phyloP scores from a whole-genome alignment of 1,140 invertebrate species.

The Rhynchophorus ferrugineus region DNA sequence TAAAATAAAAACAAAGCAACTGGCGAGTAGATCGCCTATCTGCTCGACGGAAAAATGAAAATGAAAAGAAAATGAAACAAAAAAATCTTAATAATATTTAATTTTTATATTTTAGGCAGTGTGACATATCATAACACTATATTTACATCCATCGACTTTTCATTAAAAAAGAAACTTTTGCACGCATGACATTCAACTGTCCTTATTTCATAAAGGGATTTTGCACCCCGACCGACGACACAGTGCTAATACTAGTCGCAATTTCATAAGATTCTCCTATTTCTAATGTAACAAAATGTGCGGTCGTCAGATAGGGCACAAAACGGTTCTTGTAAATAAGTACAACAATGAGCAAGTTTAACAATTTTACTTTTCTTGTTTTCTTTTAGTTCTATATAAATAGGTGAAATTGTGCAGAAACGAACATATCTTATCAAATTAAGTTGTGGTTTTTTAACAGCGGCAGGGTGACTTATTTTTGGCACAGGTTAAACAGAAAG shows the following conservation, averaged over 20 bases:
- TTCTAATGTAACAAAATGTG: neutral
- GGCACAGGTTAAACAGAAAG: slow-evolving; percentile 17
- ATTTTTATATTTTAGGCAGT: slow-evolving; percentile 35
- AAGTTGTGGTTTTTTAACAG: neutral
- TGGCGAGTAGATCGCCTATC: no score
- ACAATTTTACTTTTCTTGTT: slow-evolving; percentile 11
- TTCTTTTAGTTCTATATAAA: slow-evolving; percentile 14
- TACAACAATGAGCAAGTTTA: slow-evolving; percentile 35
- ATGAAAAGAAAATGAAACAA: no score
- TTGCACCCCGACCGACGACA: neutral
- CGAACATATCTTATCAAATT: slow-evolving; percentile 1
- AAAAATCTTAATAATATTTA: slow-evolving; percentile 38
- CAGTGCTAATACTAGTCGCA: neutral
- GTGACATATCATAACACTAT: slow-evolving; percentile 41
- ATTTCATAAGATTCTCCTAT: slow-evolving; percentile 4
- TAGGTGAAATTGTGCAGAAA: slow-evolving; percentile 21
- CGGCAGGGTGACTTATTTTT: slow-evolving; percentile 18
- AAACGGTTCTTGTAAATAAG: slow-evolving; percentile 7
- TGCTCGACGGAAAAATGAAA: no score
- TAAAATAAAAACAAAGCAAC: no score
- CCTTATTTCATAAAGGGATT: slow-evolving; percentile 13
- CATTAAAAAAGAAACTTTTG: slow-evolving; percentile 30
- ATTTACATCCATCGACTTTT: slow-evolving; percentile 39
- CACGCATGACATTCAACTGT: slow-evolving; percentile 15
- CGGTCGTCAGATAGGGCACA: slow-evolving; percentile 2